Conservation (phyloP, 2,888 invertebrate genomes). For the Drosophila tanythrix region DNA sequence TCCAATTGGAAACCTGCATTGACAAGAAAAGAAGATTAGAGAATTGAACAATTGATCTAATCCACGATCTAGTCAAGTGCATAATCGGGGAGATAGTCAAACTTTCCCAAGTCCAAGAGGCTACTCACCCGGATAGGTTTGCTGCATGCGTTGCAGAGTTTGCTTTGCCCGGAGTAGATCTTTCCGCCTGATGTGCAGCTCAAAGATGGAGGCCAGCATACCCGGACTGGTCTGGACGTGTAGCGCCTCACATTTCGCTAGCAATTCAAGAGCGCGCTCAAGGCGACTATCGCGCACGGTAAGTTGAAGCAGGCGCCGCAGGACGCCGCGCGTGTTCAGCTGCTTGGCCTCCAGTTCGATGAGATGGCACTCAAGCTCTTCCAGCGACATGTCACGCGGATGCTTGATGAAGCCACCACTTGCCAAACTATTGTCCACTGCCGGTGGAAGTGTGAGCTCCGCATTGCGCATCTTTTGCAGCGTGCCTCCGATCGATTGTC, state of each 20-base stretch:
- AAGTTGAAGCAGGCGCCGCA: constrained; percentile 87
- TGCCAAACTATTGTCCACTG: constrained; percentile 48
- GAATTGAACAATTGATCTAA: background rate
- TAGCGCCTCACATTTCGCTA: constrained; percentile 86
- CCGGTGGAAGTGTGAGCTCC: constrained; percentile 68
- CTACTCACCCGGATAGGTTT: constrained; percentile 84
- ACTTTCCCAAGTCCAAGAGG: background rate
- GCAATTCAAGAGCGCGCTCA: constrained; percentile 86
- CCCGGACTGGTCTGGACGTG: constrained; percentile 87
- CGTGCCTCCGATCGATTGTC: constrained; percentile 62
- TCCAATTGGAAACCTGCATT: constrained; percentile 87
- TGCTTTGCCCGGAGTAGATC: constrained; percentile 86
- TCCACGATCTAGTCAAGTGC: background rate
- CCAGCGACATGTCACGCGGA: constrained; percentile 88
- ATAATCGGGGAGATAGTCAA: background rate
- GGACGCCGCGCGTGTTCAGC: constrained; percentile 88
- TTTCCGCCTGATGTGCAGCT: constrained; percentile 87
- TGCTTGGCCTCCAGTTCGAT: constrained; percentile 88
- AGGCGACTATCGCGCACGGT: constrained; percentile 87
- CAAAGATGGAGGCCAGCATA: constrained; percentile 88
- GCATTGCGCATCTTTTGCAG: constrained; percentile 85
- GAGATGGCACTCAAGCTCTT: constrained; percentile 88
- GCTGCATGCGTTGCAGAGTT: constrained; percentile 86
- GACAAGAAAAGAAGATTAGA: background rate
- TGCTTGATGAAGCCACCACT: constrained; percentile 85